These are phyloP conservation scores for Tholera decimalis DNA, from an alignment of 2,888 invertebrate species.

Conservation along the genomic window DNA sequence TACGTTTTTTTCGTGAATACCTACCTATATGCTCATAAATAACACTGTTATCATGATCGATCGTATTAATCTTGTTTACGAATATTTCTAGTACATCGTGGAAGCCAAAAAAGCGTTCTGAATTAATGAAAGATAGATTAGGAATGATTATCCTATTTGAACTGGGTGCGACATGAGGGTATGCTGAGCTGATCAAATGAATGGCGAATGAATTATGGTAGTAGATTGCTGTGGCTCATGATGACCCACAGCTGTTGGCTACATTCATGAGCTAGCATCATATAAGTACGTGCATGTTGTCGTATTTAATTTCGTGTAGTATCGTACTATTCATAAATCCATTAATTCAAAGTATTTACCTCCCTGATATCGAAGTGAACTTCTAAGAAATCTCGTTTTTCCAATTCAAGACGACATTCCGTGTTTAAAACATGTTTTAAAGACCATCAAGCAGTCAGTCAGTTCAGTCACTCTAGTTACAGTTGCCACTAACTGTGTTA, in stretches of 20 bases:
- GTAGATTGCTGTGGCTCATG: neutral
- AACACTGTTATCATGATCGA: slow-evolving; percentile 12
- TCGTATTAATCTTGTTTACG: slow-evolving; percentile 20
- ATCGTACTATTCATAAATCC: neutral
- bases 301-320: neutral
- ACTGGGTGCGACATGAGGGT: neutral
- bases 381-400: neutral
- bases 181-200: neutral
- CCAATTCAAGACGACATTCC: neutral
- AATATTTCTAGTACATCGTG: slow-evolving; percentile 7
- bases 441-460: neutral
- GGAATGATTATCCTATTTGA: neutral
- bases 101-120: no score
- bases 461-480: no score
- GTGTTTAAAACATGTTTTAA: neutral
- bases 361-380: neutral
- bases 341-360: neutral
- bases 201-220: neutral
- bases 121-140: neutral
- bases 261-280: neutral
- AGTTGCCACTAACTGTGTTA: slow-evolving; percentile 16
- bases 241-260: neutral
- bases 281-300: neutral
- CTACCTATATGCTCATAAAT: neutral
- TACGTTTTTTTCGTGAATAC: neutral